phyloP scores from a whole-genome alignment of 2,113 vertebrate species.

The Coracopsis vasa region DNA sequence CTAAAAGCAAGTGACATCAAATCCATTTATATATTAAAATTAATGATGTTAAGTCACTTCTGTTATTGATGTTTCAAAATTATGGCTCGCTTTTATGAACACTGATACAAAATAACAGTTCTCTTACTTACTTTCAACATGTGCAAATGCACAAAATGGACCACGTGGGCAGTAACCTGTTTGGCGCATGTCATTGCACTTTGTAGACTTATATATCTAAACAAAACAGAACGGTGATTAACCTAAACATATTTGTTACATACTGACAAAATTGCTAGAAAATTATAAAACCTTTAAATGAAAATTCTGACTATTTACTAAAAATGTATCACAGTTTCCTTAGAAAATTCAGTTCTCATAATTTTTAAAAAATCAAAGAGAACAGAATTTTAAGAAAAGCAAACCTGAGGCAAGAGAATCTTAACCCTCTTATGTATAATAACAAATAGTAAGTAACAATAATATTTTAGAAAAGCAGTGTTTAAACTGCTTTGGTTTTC shows the following conservation, averaged over 20 bases:
- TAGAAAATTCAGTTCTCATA: neutral
- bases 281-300: neutral
- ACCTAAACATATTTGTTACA: neutral
- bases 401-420: neutral
- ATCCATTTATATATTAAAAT: neutral
- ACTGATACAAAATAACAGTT: neutral
- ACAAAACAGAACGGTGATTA: neutral
- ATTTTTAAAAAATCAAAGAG: neutral
- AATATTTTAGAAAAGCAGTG: neutral
- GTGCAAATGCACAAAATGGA: conserved; percentile 93
- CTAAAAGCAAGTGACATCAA: neutral
- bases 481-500: neutral
- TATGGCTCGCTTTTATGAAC: neutral
- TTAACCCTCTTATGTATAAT: neutral
- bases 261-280: neutral
- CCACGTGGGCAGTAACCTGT: conserved; percentile 90
- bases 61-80: neutral
- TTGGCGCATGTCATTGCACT: conserved; percentile 93
- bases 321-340: neutral
- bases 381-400: neutral
- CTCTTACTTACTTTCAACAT: conserved; percentile 84
- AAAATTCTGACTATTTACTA: neutral
- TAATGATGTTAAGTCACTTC: neutral
- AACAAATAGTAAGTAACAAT: neutral
- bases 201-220: conserved; percentile 94